These are phyloP conservation scores for Alectura lathami DNA, from an alignment of 2,113 vertebrate species.

Conservation along the genomic window DNA sequence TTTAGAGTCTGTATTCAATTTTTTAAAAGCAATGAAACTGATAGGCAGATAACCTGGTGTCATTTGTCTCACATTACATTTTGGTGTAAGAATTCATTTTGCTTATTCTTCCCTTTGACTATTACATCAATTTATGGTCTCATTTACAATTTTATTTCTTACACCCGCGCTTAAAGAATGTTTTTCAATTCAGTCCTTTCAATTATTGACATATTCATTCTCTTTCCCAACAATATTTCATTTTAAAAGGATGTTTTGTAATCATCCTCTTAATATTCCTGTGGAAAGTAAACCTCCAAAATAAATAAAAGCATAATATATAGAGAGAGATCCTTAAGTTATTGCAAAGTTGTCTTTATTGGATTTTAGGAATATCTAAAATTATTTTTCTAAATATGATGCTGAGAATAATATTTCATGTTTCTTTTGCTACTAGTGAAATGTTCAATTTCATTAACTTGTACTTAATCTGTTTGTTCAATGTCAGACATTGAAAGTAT, in stretches of 20 bases:
- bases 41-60: background rate
- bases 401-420: background rate
- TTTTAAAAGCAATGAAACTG: background rate
- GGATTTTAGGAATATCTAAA: background rate
- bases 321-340: background rate
- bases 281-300: background rate
- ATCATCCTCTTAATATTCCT: background rate
- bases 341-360: background rate
- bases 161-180: background rate
- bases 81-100: background rate
- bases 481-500: background rate
- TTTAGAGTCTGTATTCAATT: background rate
- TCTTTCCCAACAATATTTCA: background rate
- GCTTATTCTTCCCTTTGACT: background rate
- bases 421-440: background rate
- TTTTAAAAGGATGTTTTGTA: background rate
- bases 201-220: background rate
- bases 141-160: constrained; percentile 34
- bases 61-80: background rate
- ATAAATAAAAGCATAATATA: background rate
- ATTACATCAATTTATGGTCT: background rate
- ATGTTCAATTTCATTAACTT: background rate
- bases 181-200: background rate
- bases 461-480: background rate
- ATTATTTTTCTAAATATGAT: background rate